phyloP scores from a whole-genome alignment of 35 echinoderm and acorn worm species.

The Ophiothrix spiculata region DNA sequence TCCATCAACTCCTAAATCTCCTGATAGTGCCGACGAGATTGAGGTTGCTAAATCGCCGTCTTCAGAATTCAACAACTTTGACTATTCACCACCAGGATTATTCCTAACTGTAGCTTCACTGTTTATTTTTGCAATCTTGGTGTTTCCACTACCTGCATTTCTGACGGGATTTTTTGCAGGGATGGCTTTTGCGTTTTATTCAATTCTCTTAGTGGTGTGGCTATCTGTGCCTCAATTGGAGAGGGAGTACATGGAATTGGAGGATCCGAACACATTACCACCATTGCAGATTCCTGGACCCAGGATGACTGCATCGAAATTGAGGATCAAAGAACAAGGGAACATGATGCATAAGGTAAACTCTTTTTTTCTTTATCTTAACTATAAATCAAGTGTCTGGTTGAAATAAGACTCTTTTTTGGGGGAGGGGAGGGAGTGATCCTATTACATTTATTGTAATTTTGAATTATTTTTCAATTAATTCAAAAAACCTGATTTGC shows the following conservation, averaged over 20 bases:
- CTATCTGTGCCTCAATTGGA: constrained; percentile 33
- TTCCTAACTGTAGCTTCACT: constrained; percentile 35
- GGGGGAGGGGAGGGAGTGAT: no score
- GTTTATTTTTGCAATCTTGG: constrained; percentile 48
- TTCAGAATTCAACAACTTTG: neutral
- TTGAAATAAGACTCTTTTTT: no score
- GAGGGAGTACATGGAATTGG: constrained; percentile 34
- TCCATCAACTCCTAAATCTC: constrained; percentile 33
- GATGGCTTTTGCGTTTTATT: constrained; percentile 63
- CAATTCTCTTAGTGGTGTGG: constrained; percentile 66
- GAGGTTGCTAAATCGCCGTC: neutral
- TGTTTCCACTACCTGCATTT: constrained; percentile 64
- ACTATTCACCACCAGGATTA: neutral
- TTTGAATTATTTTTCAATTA: no score
- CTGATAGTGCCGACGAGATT: constrained; percentile 16
- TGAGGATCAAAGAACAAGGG: constrained; percentile 78
- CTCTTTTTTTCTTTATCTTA: neutral
- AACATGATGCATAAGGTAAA: constrained; percentile 60
- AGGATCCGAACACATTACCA: neutral
- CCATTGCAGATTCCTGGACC: constrained; percentile 68
- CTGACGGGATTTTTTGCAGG: constrained; percentile 64
- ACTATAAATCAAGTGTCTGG: neutral
- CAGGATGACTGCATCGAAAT: constrained; percentile 45
- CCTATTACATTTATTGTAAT: no score
- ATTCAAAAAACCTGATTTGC: neutral